Evolutionary conservation across 2,888 invertebrate species (phyloP).

Genomic region (Catocala fraxini): DNA sequence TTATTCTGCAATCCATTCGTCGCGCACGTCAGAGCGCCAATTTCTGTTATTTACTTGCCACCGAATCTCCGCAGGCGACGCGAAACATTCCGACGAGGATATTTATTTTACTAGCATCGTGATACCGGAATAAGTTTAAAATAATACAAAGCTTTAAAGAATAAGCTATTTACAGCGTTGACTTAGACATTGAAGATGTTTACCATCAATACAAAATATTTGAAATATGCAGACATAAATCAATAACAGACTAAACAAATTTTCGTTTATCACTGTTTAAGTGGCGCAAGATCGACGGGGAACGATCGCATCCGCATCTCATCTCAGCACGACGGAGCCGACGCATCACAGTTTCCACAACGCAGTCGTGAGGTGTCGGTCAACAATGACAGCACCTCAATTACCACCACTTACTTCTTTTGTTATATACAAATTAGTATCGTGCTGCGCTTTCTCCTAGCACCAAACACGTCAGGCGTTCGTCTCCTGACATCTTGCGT

Average conservation of each 20-base stretch:
- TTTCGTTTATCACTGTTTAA: not conserved
- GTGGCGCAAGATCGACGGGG: not conserved
- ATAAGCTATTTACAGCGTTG: no score
- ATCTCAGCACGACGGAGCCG: no score
- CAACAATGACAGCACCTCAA: constrained; percentile 25
- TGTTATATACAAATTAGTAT: constrained; percentile 30
- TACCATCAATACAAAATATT: no score
- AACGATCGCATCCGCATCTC: not conserved
- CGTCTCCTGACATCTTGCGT: constrained; percentile 19
- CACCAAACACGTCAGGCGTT: constrained; percentile 4
- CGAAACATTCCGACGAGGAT: not conserved
- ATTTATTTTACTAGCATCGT: not conserved
- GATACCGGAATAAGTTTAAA: no score
- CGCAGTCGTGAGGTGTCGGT: constrained; percentile 41
- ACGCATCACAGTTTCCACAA: no score
- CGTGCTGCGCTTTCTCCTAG: constrained; percentile 30
- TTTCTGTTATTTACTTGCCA: not conserved
- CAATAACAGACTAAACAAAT: constrained; percentile 8
- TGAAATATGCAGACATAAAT: not conserved
- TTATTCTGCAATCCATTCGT: constrained; percentile 9
- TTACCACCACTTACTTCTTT: constrained; percentile 40
- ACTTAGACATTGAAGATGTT: no score
- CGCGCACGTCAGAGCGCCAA: not conserved
- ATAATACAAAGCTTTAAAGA: no score
- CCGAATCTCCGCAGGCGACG: not conserved